phyloP scores from a whole-genome alignment of 37 sponge, comb jelly and placozoan species.

The Ephydatia muelleri region DNA sequence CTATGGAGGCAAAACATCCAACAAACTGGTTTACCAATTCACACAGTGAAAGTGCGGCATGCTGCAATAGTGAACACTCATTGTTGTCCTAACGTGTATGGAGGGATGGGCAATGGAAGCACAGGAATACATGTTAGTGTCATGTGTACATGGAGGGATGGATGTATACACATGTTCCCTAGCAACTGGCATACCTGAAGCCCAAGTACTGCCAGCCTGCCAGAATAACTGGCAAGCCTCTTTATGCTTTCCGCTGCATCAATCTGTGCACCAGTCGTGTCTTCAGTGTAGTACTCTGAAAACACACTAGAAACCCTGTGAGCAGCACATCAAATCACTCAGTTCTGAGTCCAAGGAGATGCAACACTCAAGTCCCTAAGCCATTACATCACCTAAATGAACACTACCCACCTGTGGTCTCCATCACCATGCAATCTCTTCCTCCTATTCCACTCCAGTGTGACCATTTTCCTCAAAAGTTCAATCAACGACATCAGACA shows the following conservation, averaged over 20 bases:
- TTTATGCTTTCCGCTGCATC: background rate
- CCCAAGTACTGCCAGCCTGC: background rate
- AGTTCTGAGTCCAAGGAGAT: no score
- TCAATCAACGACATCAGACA: background rate
- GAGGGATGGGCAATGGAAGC: no score
- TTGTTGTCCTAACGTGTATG: background rate
- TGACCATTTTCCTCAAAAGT: background rate
- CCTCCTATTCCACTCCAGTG: conserved; percentile 2
- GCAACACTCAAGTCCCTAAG: background rate
- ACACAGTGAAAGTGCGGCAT: background rate
- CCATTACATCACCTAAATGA: background rate
- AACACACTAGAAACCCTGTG: background rate
- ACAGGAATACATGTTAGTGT: no score
- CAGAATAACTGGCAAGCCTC: background rate
- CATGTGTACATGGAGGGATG: no score
- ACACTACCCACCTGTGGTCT: background rate
- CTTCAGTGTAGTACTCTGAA: background rate
- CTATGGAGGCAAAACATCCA: background rate
- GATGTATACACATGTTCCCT: background rate
- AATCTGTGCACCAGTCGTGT: background rate
- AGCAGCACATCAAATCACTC: background rate
- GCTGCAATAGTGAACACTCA: background rate
- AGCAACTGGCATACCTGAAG: background rate
- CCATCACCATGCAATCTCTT: no score
- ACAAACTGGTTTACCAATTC: background rate